phyloP scores from a whole-genome alignment of 2,888 invertebrate species.

The Acanthoscelides obtectus region DNA sequence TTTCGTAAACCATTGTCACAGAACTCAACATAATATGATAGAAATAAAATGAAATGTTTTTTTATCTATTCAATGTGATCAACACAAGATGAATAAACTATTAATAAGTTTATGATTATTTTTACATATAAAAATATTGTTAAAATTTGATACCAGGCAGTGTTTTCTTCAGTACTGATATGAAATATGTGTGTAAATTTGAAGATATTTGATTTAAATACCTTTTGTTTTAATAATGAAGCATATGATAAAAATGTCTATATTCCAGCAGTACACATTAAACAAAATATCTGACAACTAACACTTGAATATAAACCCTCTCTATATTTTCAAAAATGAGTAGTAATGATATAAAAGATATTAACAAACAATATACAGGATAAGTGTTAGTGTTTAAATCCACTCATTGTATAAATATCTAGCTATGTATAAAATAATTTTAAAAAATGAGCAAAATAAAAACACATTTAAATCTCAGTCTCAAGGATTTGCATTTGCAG shows the following conservation, averaged over 20 bases:
- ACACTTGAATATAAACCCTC: not conserved
- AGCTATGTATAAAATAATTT: constrained; percentile 10
- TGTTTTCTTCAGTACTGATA: not conserved
- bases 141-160: not conserved
- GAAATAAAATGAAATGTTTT: too few species aligned
- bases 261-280: too few species aligned
- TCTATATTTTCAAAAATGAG: not conserved
- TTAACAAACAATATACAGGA: not conserved
- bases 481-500: constrained; percentile 26
- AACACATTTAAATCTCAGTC: constrained; percentile 18
- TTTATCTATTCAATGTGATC: too few species aligned
- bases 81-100: too few species aligned
- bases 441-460: constrained; percentile 27
- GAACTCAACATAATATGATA: too few species aligned
- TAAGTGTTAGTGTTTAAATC: not conserved
- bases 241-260: too few species aligned
- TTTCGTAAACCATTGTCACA: not conserved
- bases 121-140: not conserved
- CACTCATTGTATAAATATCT: not conserved
- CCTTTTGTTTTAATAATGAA: too few species aligned
- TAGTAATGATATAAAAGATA: not conserved
- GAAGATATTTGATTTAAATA: too few species aligned
- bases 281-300: too few species aligned
- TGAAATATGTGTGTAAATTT: too few species aligned
- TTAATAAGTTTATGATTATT: too few species aligned